These are phyloP conservation scores for Palythoa grandiflora DNA, from an alignment of 92 coral and sea anemone species.

Conservation along the genomic window DNA sequence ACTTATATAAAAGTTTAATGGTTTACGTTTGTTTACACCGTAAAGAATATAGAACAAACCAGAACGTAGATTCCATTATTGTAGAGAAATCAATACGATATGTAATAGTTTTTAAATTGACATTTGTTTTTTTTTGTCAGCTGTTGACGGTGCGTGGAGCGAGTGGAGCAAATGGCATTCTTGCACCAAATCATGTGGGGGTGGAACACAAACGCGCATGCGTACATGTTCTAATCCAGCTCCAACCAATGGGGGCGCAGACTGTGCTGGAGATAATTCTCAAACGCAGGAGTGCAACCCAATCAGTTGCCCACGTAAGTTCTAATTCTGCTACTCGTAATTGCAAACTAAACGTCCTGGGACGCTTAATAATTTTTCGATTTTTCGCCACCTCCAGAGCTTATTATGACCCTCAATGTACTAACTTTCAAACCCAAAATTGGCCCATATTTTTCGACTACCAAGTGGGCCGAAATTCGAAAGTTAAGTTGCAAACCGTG, in stretches of 20 bases:
- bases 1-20: no score
- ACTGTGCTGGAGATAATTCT: background rate
- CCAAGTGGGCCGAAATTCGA: no score
- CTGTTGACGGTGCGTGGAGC: constrained; percentile 19
- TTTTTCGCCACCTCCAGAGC: no score
- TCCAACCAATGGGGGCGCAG: constrained; percentile 22
- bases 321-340: background rate
- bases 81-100: background rate
- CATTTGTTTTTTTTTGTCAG: background rate
- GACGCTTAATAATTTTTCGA: no score
- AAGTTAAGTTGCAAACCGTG: no score
- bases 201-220: constrained; percentile 10
- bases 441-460: no score
- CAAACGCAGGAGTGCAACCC: constrained; percentile 4
- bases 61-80: no score
- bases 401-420: no score
- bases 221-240: constrained; percentile 19
- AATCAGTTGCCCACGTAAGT: constrained; percentile 13
- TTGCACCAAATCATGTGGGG: constrained; percentile 12
- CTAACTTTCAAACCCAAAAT: no score
- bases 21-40: no score
- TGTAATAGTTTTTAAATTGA: background rate
- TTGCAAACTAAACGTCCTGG: no score
- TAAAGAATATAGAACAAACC: no score
- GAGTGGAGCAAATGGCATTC: background rate